These are phyloP conservation scores for Meda fulgida DNA, from an alignment of 2,797 vertebrate genomes.

Conservation along the genomic window DNA sequence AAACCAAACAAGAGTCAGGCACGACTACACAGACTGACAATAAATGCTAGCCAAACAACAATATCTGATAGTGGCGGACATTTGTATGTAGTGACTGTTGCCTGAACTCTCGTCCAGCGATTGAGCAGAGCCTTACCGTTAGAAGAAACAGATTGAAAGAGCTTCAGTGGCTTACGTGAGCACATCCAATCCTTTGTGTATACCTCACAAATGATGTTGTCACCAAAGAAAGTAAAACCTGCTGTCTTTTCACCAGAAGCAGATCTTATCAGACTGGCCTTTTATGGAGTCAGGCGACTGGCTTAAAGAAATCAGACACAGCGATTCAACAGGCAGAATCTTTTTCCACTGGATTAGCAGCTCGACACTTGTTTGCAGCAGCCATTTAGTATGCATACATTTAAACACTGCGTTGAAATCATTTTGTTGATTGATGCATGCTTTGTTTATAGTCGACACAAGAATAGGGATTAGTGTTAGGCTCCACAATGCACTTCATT, in stretches of 20 bases:
- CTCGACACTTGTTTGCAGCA: background rate
- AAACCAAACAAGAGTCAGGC: constrained; percentile 40
- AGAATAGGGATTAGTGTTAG: constrained; percentile 17
- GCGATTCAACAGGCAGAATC: constrained; percentile 7
- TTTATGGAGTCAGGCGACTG: constrained; percentile 44
- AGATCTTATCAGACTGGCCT: constrained; percentile 56
- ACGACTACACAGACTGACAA: constrained; percentile 20
- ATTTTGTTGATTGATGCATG: background rate
- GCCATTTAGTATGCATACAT: background rate
- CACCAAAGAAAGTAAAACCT: constrained; percentile 44
- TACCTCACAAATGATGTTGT: constrained; percentile 54
- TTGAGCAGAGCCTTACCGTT: constrained; percentile 35
- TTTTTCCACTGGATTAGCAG: constrained; percentile 19
- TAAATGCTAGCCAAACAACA: constrained; percentile 14
- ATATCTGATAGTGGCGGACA: constrained; percentile 26
- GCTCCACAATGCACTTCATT: constrained; percentile 11
- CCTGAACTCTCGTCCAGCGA: constrained; percentile 40
- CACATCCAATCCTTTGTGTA: constrained; percentile 41
- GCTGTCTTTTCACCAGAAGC: constrained; percentile 41
- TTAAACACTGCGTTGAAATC: background rate
- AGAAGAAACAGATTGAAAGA: constrained; percentile 41
- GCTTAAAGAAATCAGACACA: constrained; percentile 43
- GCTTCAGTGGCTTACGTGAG: constrained; percentile 44
- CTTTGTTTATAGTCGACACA: constrained; percentile 17
- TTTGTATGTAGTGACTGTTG: constrained; percentile 34